A percentile compares a stretch with the other conserved stretches of the same genome.
These are phyloP conservation scores for Drosophila paulistorum DNA, from an alignment of 1,140 invertebrate species.

Conservation along the genomic window DNA sequence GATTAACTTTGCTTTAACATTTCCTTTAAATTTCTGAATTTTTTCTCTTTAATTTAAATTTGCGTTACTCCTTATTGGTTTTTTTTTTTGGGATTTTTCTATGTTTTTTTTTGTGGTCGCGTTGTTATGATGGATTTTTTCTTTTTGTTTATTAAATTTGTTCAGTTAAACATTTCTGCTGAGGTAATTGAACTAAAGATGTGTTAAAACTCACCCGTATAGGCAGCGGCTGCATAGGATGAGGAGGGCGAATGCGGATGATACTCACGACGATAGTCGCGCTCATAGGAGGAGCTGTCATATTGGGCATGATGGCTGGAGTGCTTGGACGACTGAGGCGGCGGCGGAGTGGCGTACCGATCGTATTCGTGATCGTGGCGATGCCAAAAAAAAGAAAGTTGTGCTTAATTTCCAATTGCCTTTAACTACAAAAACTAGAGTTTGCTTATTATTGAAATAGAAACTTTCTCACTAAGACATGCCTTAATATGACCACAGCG, in stretches of 20 bases:
- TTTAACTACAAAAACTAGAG: neutral
- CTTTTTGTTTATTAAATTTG: constrained; percentile 18
- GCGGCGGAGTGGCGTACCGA: constrained; percentile 73
- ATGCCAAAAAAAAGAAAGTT: neutral
- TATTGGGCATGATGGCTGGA: constrained; percentile 79
- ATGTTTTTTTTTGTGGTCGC: constrained; percentile 31
- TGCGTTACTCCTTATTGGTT: constrained; percentile 27
- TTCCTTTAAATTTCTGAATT: constrained; percentile 16
- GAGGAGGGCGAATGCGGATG: constrained; percentile 79
- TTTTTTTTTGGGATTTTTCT: constrained; percentile 14
- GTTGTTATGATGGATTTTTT: constrained; percentile 35
- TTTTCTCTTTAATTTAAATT: constrained; percentile 16
- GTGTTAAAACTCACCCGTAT: constrained; percentile 67
- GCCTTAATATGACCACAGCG: too few species aligned
- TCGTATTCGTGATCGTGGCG: constrained; percentile 71
- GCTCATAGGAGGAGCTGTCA: constrained; percentile 75
- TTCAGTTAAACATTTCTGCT: constrained; percentile 62
- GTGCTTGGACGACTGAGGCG: constrained; percentile 75
- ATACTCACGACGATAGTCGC: constrained; percentile 80
- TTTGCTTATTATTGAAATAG: too few species aligned
- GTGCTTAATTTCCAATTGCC: neutral
- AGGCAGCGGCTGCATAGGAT: constrained; percentile 73
- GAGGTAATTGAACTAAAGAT: constrained; percentile 47
- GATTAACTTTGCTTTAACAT: constrained; percentile 49
- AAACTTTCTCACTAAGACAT: too few species aligned